phyloP scores from a whole-genome alignment of 2,797 vertebrate genomes.

The Coregonus sp. region DNA sequence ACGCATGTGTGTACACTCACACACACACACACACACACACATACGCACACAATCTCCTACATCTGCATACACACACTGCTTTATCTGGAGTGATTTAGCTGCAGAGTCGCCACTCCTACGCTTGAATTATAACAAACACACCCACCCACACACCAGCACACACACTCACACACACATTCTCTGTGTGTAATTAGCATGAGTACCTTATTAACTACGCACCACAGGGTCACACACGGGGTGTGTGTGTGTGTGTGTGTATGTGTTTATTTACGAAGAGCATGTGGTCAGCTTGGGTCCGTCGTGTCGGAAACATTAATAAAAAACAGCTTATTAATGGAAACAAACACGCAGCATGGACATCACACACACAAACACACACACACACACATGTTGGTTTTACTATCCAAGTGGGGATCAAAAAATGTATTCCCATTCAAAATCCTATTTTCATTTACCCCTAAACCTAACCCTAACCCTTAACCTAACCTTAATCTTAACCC shows the following conservation, averaged over 20 bases:
- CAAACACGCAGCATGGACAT: not conserved
- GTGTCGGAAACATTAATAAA: not conserved
- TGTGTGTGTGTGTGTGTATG: not conserved
- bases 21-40: too few species aligned
- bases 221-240: not conserved
- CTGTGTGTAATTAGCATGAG: conserved; percentile 67
- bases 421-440: too few species aligned
- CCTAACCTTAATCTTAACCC: too few species aligned
- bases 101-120: not conserved
- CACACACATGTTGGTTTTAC: too few species aligned
- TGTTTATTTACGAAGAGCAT: conserved; percentile 5
- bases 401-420: too few species aligned
- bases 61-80: not conserved
- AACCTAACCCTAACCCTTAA: too few species aligned
- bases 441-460: too few species aligned
- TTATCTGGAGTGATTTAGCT: too few species aligned
- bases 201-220: conserved; percentile 47
- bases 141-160: conserved; percentile 30
- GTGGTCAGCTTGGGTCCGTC: not conserved
- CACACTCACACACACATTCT: conserved; percentile 40
- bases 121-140: conserved; percentile 2
- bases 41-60: too few species aligned
- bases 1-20: not conserved
- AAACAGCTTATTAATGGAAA: not conserved
- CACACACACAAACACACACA: not conserved